Percentiles rank a stretch among this genome's conserved stretches.
Conservation (phyloP, 2,888 invertebrate species). For the Aporophyla lueneburgensis region DNA sequence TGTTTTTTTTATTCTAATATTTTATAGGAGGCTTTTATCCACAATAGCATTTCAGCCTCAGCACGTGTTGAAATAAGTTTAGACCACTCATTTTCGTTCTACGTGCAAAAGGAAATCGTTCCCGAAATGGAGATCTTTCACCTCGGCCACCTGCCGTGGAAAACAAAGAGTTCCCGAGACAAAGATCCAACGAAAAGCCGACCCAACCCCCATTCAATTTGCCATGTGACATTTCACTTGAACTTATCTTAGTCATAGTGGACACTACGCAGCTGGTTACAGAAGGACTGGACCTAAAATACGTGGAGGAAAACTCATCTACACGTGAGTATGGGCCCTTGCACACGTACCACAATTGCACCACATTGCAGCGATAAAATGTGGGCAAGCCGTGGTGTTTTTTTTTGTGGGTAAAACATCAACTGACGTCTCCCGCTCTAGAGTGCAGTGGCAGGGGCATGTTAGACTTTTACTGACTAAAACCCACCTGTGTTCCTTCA, state of each 20-base stretch:
- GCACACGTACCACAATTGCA: neutral
- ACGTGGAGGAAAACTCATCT: neutral
- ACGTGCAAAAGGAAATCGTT: constrained; percentile 39
- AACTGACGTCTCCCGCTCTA: too few species aligned
- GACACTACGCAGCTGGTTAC: constrained; percentile 5
- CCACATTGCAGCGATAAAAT: neutral
- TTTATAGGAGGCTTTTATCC: too few species aligned
- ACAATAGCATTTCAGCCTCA: too few species aligned
- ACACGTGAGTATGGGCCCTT: neutral
- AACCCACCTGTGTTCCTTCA: too few species aligned
- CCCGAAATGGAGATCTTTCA: constrained; percentile 51
- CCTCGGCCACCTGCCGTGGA: constrained; percentile 35
- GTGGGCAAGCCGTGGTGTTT: neutral
- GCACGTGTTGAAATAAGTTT: neutral
- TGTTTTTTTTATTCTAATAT: too few species aligned
- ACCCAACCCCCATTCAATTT: constrained; percentile 72
- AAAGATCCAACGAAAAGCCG: constrained; percentile 64
- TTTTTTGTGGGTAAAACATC: too few species aligned
- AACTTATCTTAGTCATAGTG: constrained; percentile 61
- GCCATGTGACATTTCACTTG: constrained; percentile 63
- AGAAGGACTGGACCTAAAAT: constrained; percentile 15
- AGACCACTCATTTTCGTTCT: neutral
- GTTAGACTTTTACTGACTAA: too few species aligned
- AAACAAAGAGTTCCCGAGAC: constrained; percentile 62
- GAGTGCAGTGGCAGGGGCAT: too few species aligned